These are phyloP conservation scores for Argyrosomus japonicus DNA, from an alignment of 2,113 vertebrate genomes.

Conservation along the genomic window DNA sequence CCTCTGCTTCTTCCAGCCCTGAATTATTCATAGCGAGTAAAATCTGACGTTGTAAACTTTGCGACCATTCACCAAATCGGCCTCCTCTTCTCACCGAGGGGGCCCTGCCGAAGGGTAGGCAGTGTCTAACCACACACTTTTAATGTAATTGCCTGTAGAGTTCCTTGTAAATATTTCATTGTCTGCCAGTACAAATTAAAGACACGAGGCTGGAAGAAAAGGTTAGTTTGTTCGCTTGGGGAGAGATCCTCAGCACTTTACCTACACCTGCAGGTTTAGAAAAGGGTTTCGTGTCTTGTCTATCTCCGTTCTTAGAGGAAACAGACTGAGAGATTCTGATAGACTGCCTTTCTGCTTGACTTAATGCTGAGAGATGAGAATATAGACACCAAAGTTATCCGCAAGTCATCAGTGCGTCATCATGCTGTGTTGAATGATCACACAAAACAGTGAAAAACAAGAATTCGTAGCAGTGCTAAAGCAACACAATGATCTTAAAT, in stretches of 20 bases:
- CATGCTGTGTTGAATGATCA: not conserved
- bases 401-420: not conserved
- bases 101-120: conserved; percentile 86
- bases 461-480: not conserved
- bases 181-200: conserved; percentile 91
- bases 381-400: not conserved
- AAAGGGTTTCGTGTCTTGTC: conserved; percentile 6
- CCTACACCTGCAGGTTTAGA: conserved; percentile 60
- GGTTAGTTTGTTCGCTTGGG: conserved; percentile 63
- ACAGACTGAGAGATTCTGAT: not conserved
- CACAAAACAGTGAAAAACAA: not conserved
- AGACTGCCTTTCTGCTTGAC: conserved; percentile 39
- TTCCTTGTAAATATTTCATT: conserved; percentile 93
- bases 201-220: conserved; percentile 80
- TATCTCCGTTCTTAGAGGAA: conserved; percentile 12
- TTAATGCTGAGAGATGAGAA: conserved; percentile 23
- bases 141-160: conserved; percentile 97
- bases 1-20: conserved; percentile 70
- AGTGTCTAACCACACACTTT: conserved; percentile 92
- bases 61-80: conserved; percentile 91
- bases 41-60: conserved; percentile 92
- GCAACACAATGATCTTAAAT: not conserved
- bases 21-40: conserved; percentile 94
- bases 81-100: conserved; percentile 85
- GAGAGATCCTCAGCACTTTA: conserved; percentile 65